Evolutionary conservation across 2,113 vertebrate genomes (phyloP), one percentile per base, ranked within the genome.

Genomic region (Amia ocellicauda): DNA sequence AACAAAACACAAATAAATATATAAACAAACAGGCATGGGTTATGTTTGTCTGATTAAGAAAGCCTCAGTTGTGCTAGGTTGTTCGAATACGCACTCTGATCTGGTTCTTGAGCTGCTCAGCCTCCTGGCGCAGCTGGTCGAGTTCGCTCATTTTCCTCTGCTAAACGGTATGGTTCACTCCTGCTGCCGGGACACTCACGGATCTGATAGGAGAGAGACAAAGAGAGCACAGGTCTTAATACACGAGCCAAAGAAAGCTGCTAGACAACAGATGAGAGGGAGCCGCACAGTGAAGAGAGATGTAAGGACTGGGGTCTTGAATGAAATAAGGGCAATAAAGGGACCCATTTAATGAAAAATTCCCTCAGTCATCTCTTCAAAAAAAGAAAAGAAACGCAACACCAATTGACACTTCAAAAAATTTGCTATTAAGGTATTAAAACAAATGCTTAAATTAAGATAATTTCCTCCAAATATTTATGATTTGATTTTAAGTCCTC

Each of bases 101-200:
- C 85, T 99, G 97, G 90, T 96, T 99, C 90, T 98, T 99, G 77
- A 99, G 97, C 78, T 98, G 96, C 76, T 99, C 97, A 68, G 97
- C 96, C 93, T 99, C 97, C 90, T 98, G 95, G 91, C 96, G 95
- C 85, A 99, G 85, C 90, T 98, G 96, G 86, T 99, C 97, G 57
- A 99, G 93, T 86, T 99, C 97, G 68, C 95, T 98, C 97, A 98
- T 99, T 92, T 95, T 99, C 89, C 83, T 87, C 80, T 86, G 79
- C 89, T 91, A 90, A 90, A 86, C 81, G 85, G 86, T 91, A 87
- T 75, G 83, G 84, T 83, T 89, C 83, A 74, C 84, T 81, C 88
- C 87, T 82, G 88, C 89, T 88, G 83, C 93, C 78, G 77, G 81
- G 89, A 90, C 85, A 89, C 85, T 85, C 89, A 77, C 85, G 84